phyloP scores from a whole-genome alignment of 1,140 invertebrate species.

The Pseudoatta argentina region DNA sequence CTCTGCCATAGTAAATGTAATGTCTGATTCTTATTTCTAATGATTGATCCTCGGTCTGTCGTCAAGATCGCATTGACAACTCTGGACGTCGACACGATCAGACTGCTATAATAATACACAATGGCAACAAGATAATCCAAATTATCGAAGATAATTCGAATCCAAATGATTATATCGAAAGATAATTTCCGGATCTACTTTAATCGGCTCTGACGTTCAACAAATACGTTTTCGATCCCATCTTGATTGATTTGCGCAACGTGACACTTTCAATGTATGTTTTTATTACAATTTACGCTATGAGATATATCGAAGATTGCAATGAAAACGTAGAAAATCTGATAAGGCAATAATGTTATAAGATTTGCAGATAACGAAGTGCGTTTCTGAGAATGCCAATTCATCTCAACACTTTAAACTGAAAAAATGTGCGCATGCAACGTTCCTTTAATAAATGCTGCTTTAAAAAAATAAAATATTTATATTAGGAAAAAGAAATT shows the following conservation, averaged over 20 bases:
- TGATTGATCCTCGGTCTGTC: neutral
- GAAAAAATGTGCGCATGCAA: neutral
- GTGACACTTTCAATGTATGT: slow-evolving; percentile 10
- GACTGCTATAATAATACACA: neutral
- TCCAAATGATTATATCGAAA: slow-evolving; percentile 61
- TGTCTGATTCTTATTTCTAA: neutral
- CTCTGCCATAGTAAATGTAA: neutral
- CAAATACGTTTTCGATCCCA: slow-evolving; percentile 32
- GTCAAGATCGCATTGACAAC: neutral
- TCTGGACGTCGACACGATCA: neutral
- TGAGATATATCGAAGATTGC: slow-evolving; percentile 1
- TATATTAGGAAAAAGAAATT: neutral
- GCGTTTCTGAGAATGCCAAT: neutral
- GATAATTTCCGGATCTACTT: slow-evolving; percentile 33
- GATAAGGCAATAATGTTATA: slow-evolving; percentile 7
- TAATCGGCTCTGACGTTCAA: neutral
- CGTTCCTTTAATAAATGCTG: neutral
- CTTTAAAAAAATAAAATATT: neutral
- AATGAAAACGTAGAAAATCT: neutral
- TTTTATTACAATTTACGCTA: neutral
- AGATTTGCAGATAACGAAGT: slow-evolving; percentile 21
- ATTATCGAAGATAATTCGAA: neutral
- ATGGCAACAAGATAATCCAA: slow-evolving; percentile 51
- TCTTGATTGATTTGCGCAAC: neutral
- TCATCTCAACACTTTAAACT: neutral